Conservation (phyloP, 2,113 vertebrate genomes). For the Gulo gulo region DNA sequence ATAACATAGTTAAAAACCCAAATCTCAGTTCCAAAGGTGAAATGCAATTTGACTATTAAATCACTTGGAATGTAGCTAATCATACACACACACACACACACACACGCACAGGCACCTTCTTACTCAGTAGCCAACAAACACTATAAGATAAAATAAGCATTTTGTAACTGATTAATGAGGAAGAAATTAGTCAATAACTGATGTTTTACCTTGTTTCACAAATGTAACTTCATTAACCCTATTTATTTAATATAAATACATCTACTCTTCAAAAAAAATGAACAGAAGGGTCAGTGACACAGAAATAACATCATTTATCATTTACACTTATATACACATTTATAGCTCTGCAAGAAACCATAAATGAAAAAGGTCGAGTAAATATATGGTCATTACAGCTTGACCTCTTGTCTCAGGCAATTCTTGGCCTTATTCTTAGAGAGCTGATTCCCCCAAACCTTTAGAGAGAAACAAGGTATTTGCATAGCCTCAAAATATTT, state of each 20-base stretch:
- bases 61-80: not conserved
- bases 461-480: not conserved
- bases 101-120: not conserved
- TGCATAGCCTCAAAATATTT: not conserved
- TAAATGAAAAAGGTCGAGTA: not conserved
- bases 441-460: not conserved
- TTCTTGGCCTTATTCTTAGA: not conserved
- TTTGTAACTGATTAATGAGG: not conserved
- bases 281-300: not conserved
- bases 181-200: not conserved
- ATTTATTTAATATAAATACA: conserved; percentile 14
- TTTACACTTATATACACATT: not conserved
- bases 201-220: conserved; percentile 6
- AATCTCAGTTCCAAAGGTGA: not conserved
- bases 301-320: not conserved
- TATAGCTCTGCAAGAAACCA: not conserved
- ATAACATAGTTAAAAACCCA: not conserved
- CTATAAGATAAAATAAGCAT: not conserved
- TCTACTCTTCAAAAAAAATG: not conserved
- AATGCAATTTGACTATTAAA: not conserved
- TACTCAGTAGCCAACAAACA: not conserved
- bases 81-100: not conserved
- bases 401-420: not conserved
- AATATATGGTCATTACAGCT: not conserved
- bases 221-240: conserved; percentile 12